These are phyloP conservation scores for Cyanoderma ruficeps DNA, from an alignment of 2,113 vertebrate species.

Conservation along the genomic window DNA sequence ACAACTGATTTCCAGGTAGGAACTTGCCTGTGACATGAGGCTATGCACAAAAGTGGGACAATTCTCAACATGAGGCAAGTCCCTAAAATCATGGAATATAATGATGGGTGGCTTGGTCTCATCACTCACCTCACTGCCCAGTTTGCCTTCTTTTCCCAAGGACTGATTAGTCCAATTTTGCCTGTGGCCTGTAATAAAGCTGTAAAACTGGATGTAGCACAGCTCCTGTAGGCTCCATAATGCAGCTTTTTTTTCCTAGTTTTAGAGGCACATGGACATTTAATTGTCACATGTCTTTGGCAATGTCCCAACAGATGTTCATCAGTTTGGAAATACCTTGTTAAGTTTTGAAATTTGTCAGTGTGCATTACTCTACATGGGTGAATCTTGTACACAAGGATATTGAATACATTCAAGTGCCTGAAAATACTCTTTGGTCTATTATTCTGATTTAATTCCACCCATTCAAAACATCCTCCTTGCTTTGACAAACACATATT, in stretches of 20 bases:
- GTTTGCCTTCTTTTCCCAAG: background rate
- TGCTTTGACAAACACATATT: background rate
- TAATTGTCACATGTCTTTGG: background rate
- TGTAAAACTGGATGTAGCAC: background rate
- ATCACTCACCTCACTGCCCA: background rate
- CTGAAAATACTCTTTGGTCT: background rate
- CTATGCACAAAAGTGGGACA: background rate
- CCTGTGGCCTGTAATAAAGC: background rate
- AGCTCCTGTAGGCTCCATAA: background rate
- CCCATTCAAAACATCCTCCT: background rate
- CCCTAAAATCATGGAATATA: background rate
- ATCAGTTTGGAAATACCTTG: background rate
- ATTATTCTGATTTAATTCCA: background rate
- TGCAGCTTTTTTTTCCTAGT: background rate
- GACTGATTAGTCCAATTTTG: background rate
- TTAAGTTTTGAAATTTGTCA: background rate
- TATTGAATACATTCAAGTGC: background rate
- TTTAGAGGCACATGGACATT: background rate
- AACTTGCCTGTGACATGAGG: background rate
- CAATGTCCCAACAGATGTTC: background rate
- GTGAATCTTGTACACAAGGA: background rate
- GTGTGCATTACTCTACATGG: background rate
- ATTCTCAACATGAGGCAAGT: background rate
- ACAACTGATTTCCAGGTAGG: background rate
- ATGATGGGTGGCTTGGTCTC: background rate